Base-by-base conservation (phyloP, 1,140 invertebrate genomes). In the Meteorus sp. region DNA sequence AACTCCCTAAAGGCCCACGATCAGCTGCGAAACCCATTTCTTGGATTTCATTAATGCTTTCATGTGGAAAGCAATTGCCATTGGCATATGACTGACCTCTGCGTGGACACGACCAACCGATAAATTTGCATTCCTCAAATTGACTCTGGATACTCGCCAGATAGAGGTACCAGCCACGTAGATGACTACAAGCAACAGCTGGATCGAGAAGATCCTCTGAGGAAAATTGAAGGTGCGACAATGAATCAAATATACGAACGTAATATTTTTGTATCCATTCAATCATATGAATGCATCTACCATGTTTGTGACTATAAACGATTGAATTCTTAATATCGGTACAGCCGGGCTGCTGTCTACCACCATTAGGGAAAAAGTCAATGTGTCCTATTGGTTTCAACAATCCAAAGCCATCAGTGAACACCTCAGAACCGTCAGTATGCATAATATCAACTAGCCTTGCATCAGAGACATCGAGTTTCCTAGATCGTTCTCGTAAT, bases 381-480 rank as follows among this genome's bases (percentile, higher is more conserved):
- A 88, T 81, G 62, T 90, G 84, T 51, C 82, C 87, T 69, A 81
- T 81, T 56, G 78, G 83, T 70, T 74, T 81, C 43, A 78, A 75
- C 48, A 89, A 85, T 0, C 92, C 91, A 55, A 93, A 85, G 0
- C 90, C 78, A 0, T 91, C 92, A 0, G 88, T 87, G 29, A 80
- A 78, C 37, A 74, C 74, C 3, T 66, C 58, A 0, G 78, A 76
- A 2, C 88, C 90, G 70, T 92, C 91, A 0, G 91, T 93, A 67
- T 94, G 92, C 69, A 94, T 91, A 20, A 92, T 88, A 69, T 95
- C 92, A 1, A 95, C 91, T 15, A 94, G 85, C 48, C 84, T 77
- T 8, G 93, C 93, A 67, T 95, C 93, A 0, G 83, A 83, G 1
- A 88, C 87, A 68, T 94, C 92, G 1, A 94, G 74, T 50, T 80